Conservation (phyloP, 2,797 vertebrate genomes). For the Sebastolobus altivelis region DNA sequence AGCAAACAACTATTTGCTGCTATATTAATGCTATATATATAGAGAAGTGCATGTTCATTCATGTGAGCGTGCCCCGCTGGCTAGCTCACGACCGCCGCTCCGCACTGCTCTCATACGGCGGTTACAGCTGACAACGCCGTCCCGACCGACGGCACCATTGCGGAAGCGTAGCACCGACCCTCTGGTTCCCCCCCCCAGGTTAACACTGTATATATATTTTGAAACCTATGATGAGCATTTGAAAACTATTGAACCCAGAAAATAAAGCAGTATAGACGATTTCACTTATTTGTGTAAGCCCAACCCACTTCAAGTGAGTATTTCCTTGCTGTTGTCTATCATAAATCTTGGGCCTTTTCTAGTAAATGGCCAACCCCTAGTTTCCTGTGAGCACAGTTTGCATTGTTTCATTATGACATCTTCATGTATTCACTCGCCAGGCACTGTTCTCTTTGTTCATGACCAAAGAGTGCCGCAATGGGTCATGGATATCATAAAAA, state of each 20-base stretch:
- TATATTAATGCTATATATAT: no score
- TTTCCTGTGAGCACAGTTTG: constrained; percentile 25
- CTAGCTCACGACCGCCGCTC: no score
- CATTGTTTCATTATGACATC: constrained; percentile 35
- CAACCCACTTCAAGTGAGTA: not conserved
- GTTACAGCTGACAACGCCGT: no score
- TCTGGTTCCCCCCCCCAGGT: no score
- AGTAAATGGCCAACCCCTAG: not conserved
- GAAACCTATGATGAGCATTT: no score
- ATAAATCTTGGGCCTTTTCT: constrained; percentile 33
- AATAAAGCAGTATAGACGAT: not conserved
- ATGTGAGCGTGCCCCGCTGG: no score
- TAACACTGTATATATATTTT: no score
- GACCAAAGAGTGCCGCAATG: not conserved
- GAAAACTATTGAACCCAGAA: not conserved
- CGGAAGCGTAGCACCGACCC: no score
- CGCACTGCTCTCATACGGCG: no score
- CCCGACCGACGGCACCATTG: no score
- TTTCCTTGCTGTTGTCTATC: not conserved
- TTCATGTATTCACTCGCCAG: constrained; percentile 23
- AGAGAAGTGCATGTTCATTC: no score
- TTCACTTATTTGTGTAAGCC: not conserved
- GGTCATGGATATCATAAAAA: not conserved
- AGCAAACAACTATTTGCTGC: no score
- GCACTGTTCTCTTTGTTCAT: not conserved